A percentile compares a stretch with the other conserved stretches of the same genome.
These are phyloP conservation scores for Chelidonichthys spinosus DNA, from an alignment of 2,797 vertebrate species.

Conservation along the genomic window DNA sequence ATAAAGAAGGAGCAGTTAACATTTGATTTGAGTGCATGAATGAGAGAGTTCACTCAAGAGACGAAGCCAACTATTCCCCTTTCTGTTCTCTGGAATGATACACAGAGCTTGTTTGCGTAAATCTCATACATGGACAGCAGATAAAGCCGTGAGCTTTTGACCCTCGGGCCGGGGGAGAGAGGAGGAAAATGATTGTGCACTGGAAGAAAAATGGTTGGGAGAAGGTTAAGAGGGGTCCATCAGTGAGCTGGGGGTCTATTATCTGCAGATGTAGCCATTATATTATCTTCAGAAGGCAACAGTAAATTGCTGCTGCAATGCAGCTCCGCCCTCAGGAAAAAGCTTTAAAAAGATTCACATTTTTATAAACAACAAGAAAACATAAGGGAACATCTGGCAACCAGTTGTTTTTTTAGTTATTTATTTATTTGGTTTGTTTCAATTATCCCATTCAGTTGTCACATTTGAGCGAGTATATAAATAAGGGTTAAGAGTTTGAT, in stretches of 20 bases:
- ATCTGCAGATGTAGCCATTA: slow-evolving; percentile 47
- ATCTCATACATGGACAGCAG: slow-evolving; percentile 30
- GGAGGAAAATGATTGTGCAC: neutral
- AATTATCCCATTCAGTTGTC: neutral
- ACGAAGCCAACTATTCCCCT: neutral
- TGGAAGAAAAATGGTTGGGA: slow-evolving; percentile 17
- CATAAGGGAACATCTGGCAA: slow-evolving; percentile 11
- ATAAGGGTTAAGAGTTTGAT: slow-evolving; percentile 9
- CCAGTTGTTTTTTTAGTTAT: slow-evolving; percentile 12
- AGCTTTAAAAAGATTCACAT: slow-evolving; percentile 1
- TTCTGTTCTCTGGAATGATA: slow-evolving; percentile 23
- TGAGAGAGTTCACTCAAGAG: slow-evolving; percentile 1
- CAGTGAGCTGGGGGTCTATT: slow-evolving; percentile 35
- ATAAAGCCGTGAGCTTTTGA: slow-evolving; percentile 33
- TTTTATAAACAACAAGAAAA: slow-evolving; percentile 5
- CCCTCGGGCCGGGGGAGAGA: slow-evolving; percentile 12
- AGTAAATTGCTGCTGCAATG: slow-evolving; percentile 14
- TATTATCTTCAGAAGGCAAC: slow-evolving; percentile 29
- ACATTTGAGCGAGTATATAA: slow-evolving; percentile 10
- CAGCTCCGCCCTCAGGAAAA: neutral
- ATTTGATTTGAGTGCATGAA: slow-evolving; percentile 3
- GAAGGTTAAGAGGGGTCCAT: slow-evolving; percentile 24
- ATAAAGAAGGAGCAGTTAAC: neutral
- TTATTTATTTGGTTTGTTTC: neutral
- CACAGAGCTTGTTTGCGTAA: slow-evolving; percentile 25